Percentiles rank a stretch among this genome's conserved stretches.
Evolutionary conservation across 1,140 invertebrate species (phyloP).

Genomic region (Plodia interpunctella): DNA sequence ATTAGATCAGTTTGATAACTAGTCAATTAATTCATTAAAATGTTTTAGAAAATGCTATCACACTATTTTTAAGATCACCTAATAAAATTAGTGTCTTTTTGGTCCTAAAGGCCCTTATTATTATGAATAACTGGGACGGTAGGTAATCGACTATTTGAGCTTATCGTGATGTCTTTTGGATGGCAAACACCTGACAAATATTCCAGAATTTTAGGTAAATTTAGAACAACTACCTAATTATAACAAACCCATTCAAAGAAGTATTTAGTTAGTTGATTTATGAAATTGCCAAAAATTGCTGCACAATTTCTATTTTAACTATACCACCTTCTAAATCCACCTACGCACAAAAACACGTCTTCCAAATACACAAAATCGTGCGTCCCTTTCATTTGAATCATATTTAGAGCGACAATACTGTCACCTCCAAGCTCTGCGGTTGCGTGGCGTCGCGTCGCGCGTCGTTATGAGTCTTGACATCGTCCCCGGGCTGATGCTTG

Average conservation of each 20-base stretch:
- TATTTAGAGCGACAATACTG: background rate
- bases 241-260: no score
- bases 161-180: background rate
- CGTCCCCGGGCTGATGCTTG: background rate
- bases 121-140: background rate
- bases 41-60: background rate
- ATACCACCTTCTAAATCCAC: no score
- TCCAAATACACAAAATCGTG: no score
- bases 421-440: constrained; percentile 49
- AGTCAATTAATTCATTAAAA: background rate
- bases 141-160: background rate
- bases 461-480: background rate
- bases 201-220: no score
- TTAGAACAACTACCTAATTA: no score
- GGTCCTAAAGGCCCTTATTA: background rate
- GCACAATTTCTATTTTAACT: no score
- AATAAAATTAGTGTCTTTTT: background rate
- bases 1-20: no score
- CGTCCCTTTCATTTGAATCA: no score
- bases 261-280: no score
- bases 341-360: no score
- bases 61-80: background rate
- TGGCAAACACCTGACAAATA: background rate
- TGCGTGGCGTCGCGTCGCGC: constrained; percentile 9
- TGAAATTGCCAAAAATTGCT: no score